phyloP scores from a whole-genome alignment of 2,888 invertebrate species.

The Synergus laeviventris region DNA sequence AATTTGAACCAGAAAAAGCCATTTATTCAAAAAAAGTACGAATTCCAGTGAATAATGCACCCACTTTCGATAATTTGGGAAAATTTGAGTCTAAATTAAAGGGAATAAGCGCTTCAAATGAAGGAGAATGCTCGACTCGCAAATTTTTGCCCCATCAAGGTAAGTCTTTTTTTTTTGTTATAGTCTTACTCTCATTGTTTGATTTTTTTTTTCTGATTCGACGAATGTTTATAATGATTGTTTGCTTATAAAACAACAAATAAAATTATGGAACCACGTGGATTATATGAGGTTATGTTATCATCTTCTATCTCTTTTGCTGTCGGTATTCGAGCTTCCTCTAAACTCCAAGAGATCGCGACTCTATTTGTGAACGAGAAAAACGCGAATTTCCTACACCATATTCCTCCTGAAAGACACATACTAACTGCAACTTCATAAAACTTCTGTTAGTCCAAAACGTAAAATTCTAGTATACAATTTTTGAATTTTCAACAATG shows the following conservation, averaged over 20 bases:
- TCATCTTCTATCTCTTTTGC: background rate
- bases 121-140: conserved; percentile 43
- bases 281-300: conserved; percentile 1
- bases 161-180: conserved; percentile 43
- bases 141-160: conserved; percentile 40
- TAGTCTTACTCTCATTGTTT: background rate
- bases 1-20: conserved; percentile 85
- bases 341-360: conserved; percentile 18
- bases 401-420: too few relatives aligned
- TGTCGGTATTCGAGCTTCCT: background rate
- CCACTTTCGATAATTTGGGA: conserved; percentile 83
- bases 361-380: background rate
- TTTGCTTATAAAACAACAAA: background rate
- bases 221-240: background rate
- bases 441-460: too few relatives aligned
- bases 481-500: too few relatives aligned
- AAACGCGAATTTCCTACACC: conserved; percentile 17
- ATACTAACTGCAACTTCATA: too few relatives aligned
- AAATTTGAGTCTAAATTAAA: conserved; percentile 78
- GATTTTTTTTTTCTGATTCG: background rate
- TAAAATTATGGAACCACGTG: background rate
- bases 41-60: conserved; percentile 79
- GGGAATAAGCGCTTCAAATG: conserved; percentile 65
- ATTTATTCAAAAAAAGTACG: conserved; percentile 80
- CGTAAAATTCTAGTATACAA: too few relatives aligned